Conservation (phyloP, 2,797 vertebrate genomes). For the Leptodactylus fallax region DNA sequence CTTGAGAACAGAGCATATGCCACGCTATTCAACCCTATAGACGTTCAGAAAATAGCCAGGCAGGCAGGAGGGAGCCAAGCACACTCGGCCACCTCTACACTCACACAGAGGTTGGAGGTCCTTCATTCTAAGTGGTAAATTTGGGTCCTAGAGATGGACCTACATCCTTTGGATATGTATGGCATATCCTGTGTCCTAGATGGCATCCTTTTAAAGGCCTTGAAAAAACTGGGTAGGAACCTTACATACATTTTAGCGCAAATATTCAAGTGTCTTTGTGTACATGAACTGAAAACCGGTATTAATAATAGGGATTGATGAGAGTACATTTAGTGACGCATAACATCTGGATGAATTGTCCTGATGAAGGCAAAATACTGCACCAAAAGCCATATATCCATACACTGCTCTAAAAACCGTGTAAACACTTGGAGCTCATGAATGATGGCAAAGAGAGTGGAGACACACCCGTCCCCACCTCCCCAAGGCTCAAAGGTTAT, state of each 20-base stretch:
- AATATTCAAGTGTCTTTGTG: not conserved
- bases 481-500: constrained; percentile 24
- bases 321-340: not conserved
- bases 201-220: not conserved
- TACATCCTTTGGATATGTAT: no score
- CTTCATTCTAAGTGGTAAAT: no score
- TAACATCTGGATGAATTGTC: not conserved
- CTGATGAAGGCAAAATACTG: not conserved
- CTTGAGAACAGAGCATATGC: no score
- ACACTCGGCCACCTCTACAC: no score
- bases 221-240: not conserved
- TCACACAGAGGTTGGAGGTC: no score
- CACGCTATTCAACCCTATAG: no score
- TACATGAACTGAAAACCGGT: not conserved
- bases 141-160: no score
- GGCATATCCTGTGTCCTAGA: no score
- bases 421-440: not conserved
- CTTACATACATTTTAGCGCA: not conserved
- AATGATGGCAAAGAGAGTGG: not conserved
- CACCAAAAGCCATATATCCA: not conserved
- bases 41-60: no score
- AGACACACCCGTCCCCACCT: constrained; percentile 14
- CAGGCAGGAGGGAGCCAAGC: no score
- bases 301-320: not conserved
- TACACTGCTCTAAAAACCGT: not conserved